Evolutionary conservation across 1,140 invertebrate species (phyloP).

Genomic region (Augochlora pura): DNA sequence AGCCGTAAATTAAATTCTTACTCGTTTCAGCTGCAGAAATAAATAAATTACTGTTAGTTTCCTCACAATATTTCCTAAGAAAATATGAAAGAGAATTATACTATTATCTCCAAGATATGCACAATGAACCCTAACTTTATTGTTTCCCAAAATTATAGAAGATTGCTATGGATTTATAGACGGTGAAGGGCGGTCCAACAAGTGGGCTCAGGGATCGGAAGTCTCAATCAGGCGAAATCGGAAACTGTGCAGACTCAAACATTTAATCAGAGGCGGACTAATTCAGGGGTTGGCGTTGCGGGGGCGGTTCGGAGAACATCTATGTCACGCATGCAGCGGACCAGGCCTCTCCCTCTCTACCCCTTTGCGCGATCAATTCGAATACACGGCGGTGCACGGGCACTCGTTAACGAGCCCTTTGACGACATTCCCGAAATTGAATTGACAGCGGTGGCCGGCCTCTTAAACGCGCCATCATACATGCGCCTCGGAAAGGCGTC

Average conservation of each 20-base stretch:
- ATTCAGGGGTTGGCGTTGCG: background rate
- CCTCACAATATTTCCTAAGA: too few relatives aligned
- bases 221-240: background rate
- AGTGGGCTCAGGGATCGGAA: background rate
- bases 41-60: too few relatives aligned
- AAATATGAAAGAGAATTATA: too few relatives aligned
- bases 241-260: background rate
- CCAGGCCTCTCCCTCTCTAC: too few relatives aligned
- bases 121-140: too few relatives aligned
- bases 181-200: too few relatives aligned
- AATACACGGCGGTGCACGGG: background rate
- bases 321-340: background rate
- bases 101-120: too few relatives aligned
- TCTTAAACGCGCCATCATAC: conserved; percentile 4
- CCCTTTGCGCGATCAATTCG: background rate
- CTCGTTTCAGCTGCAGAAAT: too few relatives aligned
- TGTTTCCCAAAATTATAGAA: too few relatives aligned
- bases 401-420: conserved; percentile 39
- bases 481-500: conserved; percentile 15
- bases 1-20: too few relatives aligned
- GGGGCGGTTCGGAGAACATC: too few relatives aligned
- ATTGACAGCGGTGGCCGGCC: conserved; percentile 17
- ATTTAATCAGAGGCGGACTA: background rate
- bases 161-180: too few relatives aligned
- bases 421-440: conserved; percentile 36